Conservation (phyloP, 2,113 vertebrate genomes). For the Tachycineta bicolor region DNA sequence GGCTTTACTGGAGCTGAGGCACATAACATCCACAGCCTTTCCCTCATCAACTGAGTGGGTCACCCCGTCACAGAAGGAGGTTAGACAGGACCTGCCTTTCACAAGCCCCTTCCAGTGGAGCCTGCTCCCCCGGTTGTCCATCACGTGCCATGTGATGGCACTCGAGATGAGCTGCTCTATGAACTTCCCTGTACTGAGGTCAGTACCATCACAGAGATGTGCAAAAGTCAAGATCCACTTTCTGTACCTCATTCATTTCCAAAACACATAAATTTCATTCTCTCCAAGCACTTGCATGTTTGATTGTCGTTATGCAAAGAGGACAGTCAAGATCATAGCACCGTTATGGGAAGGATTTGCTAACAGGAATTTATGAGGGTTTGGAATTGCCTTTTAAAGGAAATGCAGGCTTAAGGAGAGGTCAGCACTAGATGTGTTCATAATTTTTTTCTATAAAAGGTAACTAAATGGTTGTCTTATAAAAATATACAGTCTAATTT, state of each 20-base stretch:
- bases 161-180: not conserved
- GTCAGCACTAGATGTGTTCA: not conserved
- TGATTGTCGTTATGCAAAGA: not conserved
- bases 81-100: not conserved
- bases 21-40: not conserved
- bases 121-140: no score
- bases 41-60: no score
- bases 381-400: not conserved
- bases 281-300: not conserved
- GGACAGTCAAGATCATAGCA: not conserved
- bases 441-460: not conserved
- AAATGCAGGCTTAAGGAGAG: not conserved
- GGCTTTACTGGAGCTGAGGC: not conserved
- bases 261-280: not conserved
- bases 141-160: not conserved
- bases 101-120: not conserved
- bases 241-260: not conserved
- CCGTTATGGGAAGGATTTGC: not conserved
- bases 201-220: not conserved
- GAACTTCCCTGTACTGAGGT: not conserved
- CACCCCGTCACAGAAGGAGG: not conserved
- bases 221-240: not conserved
- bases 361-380: not conserved
- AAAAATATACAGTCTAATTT: not conserved
- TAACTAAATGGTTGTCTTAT: not conserved